These are phyloP conservation scores for Caranx melampygus DNA, from an alignment of 2,113 vertebrate genomes.

Conservation along the genomic window DNA sequence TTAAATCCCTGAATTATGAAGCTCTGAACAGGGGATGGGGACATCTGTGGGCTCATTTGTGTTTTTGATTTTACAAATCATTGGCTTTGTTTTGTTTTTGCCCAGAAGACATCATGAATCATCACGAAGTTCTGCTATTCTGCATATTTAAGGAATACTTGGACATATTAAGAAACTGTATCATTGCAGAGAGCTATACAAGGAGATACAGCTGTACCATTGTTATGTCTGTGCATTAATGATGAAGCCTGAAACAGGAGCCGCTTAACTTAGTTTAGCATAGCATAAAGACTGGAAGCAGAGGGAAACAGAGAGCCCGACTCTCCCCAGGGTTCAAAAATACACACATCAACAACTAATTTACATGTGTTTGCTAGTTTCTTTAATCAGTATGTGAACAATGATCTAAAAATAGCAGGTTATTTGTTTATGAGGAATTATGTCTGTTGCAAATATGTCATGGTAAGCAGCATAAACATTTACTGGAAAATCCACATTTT, in stretches of 20 bases:
- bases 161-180: background rate
- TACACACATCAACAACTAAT: background rate
- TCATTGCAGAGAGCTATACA: background rate
- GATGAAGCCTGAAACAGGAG: background rate
- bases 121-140: background rate
- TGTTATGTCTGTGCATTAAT: background rate
- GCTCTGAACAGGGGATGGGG: too few relatives aligned
- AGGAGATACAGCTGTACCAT: background rate
- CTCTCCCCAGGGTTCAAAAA: background rate
- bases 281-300: background rate
- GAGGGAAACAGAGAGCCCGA: background rate
- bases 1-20: too few relatives aligned
- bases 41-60: too few relatives aligned
- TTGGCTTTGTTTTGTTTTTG: background rate
- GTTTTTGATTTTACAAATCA: background rate
- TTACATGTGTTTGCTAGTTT: background rate
- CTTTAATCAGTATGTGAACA: background rate
- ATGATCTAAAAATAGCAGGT: background rate
- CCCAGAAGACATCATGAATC: background rate
- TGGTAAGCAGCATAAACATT: background rate
- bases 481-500: background rate
- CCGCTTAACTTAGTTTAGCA: background rate
- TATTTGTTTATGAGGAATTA: background rate
- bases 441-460: background rate
- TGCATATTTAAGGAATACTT: background rate